These are phyloP conservation scores for Copidosoma floridanum DNA, from an alignment of 1,140 invertebrate genomes.

Conservation along the genomic window DNA sequence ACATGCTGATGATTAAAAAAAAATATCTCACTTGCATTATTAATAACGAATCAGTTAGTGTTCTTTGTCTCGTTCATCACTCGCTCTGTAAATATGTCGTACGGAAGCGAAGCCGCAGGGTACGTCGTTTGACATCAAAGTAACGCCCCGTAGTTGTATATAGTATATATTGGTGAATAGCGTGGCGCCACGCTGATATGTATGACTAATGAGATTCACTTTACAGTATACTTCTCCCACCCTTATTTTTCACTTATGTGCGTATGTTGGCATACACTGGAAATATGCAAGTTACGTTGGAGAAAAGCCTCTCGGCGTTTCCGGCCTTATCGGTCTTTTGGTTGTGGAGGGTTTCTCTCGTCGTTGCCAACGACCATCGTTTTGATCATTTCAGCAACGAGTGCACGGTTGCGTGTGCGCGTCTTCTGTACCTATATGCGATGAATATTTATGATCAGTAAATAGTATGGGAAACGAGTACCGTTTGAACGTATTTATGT, in stretches of 20 bases:
- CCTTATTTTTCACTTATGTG: conserved; percentile 24
- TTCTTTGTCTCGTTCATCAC: too few relatives aligned
- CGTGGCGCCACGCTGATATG: conserved; percentile 30
- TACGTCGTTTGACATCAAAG: conserved; percentile 56
- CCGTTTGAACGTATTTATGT: too few relatives aligned
- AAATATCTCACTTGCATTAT: neutral
- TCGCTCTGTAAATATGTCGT: too few relatives aligned
- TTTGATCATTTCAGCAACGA: conserved; percentile 37
- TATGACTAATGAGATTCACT: conserved; percentile 57
- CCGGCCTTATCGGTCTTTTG: too few relatives aligned
- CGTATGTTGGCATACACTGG: neutral
- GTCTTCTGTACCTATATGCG: too few relatives aligned
- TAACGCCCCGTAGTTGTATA: conserved; percentile 45
- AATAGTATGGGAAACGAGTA: too few relatives aligned
- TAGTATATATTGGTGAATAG: too few relatives aligned
- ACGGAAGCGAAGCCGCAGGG: conserved; percentile 22
- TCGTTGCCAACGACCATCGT: too few relatives aligned
- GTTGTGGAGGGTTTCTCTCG: too few relatives aligned
- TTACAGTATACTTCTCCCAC: conserved; percentile 46
- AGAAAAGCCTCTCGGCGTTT: conserved; percentile 1
- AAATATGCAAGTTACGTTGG: neutral
- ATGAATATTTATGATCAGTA: conserved; percentile 15
- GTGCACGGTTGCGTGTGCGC: neutral
- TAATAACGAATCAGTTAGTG: neutral
- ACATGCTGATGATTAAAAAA: conserved; percentile 11